These are phyloP conservation scores for Bicyclus anynana DNA, from an alignment of 1,140 invertebrate species.

Conservation along the genomic window DNA sequence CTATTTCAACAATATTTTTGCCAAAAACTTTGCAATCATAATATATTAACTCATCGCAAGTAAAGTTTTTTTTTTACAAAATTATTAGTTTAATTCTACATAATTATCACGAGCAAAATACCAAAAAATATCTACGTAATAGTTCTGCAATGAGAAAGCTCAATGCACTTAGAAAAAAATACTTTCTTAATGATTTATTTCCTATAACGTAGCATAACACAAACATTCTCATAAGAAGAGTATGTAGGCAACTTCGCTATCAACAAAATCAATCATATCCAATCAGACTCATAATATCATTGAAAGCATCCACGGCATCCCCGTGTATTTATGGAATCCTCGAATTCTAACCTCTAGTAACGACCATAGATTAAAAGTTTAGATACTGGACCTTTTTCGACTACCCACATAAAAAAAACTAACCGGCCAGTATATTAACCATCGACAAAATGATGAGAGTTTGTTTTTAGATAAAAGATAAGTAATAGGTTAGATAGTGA, in stretches of 20 bases:
- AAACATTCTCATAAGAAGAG: background rate
- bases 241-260: conserved; percentile 1
- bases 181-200: conserved; percentile 1
- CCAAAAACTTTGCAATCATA: too few relatives aligned
- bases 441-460: conserved; percentile 56
- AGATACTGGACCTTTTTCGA: conserved; percentile 35
- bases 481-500: conserved; percentile 53
- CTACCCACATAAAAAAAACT: conserved; percentile 45
- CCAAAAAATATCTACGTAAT: too few relatives aligned
- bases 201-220: background rate
- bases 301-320: conserved; percentile 1
- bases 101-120: too few relatives aligned
- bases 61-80: too few relatives aligned
- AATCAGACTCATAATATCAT: conserved; percentile 14
- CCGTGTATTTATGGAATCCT: conserved; percentile 7
- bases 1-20: too few relatives aligned
- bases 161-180: background rate
- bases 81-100: too few relatives aligned
- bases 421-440: conserved; percentile 48
- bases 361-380: conserved; percentile 41
- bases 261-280: conserved; percentile 14
- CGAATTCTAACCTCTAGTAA: conserved; percentile 8
- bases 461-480: conserved; percentile 51
- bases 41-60: too few relatives aligned
- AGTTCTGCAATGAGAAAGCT: too few relatives aligned